Evolutionary conservation across 2,888 invertebrate species (phyloP).

Genomic region (Drosophila mayaguana): DNA sequence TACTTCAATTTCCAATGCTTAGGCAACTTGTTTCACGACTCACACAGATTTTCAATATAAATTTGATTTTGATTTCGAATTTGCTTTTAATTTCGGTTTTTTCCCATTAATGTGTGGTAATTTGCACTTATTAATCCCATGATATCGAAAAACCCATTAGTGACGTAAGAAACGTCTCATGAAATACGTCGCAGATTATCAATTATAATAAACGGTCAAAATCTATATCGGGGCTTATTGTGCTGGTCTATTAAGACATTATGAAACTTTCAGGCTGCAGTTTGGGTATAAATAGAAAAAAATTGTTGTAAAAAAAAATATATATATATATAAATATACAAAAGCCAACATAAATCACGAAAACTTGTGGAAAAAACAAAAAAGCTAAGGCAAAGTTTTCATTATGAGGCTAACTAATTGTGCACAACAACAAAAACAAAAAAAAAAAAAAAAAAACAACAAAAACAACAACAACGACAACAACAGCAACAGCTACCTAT

Average conservation of each 20-base stretch:
- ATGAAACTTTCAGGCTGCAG: slow-evolving; percentile 13
- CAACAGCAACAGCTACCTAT: background rate
- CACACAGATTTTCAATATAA: background rate
- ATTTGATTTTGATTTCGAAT: slow-evolving; percentile 1
- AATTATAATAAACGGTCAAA: slow-evolving; percentile 21
- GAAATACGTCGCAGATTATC: slow-evolving; percentile 23
- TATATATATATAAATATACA: slow-evolving; percentile 19
- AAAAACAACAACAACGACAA: background rate
- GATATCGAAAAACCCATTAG: slow-evolving; percentile 30
- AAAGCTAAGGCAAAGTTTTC: slow-evolving; percentile 33
- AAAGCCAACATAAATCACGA: slow-evolving; percentile 50
- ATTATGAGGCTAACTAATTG: slow-evolving; percentile 19
- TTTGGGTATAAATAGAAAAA: slow-evolving; percentile 24
- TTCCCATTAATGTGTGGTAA: slow-evolving; percentile 19
- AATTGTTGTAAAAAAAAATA: slow-evolving; percentile 23
- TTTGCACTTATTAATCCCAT: slow-evolving; percentile 20
- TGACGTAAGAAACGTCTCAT: slow-evolving; percentile 27
- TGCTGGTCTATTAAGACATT: slow-evolving; percentile 40
- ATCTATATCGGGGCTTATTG: slow-evolving; percentile 30
- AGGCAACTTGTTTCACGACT: background rate
- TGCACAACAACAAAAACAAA: slow-evolving; percentile 1
- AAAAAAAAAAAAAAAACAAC: too few species aligned
- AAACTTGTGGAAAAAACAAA: slow-evolving; percentile 11
- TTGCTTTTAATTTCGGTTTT: slow-evolving; percentile 2
- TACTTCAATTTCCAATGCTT: background rate